Percentiles rank a stretch among this genome's conserved stretches.
phyloP scores from a whole-genome alignment of 1,140 invertebrate genomes.

The Calephelis virginiensis region DNA sequence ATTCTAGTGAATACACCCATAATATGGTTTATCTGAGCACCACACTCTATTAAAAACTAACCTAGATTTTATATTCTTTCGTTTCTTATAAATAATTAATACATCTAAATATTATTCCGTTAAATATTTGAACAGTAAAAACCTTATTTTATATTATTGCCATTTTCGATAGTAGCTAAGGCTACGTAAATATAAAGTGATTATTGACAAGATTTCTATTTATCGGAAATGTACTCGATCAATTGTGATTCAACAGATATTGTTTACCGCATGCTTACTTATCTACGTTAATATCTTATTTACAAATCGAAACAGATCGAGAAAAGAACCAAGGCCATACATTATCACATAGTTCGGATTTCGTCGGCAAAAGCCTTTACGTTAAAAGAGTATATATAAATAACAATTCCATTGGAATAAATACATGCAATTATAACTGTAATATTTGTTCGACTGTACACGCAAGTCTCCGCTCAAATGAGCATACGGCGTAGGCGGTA shows the following conservation, averaged over 20 bases:
- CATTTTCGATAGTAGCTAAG: constrained; percentile 52
- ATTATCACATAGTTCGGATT: constrained; percentile 69
- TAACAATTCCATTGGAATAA: constrained; percentile 53
- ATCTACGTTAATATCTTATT: constrained; percentile 60
- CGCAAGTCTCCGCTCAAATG: constrained; percentile 67
- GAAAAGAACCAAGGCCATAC: constrained; percentile 62
- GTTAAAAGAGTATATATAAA: constrained; percentile 41
- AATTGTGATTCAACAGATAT: constrained; percentile 47
- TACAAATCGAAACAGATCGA: constrained; percentile 66
- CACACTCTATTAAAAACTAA: constrained; percentile 32
- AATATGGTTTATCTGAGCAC: constrained; percentile 58
- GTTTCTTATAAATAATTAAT: constrained; percentile 25
- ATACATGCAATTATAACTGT: constrained; percentile 59
- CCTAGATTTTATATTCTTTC: constrained; percentile 8
- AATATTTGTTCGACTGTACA: constrained; percentile 64
- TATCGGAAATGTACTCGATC: constrained; percentile 40
- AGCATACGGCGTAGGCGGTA: constrained; percentile 62
- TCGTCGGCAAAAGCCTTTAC: constrained; percentile 69
- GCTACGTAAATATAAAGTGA: constrained; percentile 22
- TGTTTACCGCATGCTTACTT: constrained; percentile 44
- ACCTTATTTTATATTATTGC: constrained; percentile 73
- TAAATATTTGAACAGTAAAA: constrained; percentile 72
- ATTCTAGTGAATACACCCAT: constrained; percentile 35
- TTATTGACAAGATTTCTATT: constrained; percentile 31
- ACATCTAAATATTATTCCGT: constrained; percentile 54